Conservation (phyloP, 2,797 vertebrate genomes). For the Cossypha heuglini region DNA sequence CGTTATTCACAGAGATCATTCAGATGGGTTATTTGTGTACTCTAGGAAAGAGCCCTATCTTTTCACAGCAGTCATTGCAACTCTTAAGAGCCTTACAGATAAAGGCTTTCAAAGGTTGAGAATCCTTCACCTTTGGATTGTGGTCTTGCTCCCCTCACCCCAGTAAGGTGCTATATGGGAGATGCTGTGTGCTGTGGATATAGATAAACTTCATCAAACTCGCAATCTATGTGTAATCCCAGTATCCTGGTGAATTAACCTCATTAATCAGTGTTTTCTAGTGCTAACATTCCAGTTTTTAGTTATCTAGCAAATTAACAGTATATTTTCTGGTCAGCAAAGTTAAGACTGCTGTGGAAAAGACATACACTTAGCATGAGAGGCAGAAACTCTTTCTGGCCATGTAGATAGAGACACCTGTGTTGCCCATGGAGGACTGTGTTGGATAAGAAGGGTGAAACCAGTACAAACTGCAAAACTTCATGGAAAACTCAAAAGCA, state of each 20-base stretch:
- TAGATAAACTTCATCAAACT: not conserved
- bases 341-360: not conserved
- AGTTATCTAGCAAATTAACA: not conserved
- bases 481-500: not conserved
- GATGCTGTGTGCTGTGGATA: not conserved
- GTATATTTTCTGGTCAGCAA: not conserved
- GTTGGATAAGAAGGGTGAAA: not conserved
- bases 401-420: not conserved
- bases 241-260: not conserved
- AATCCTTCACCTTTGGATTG: not conserved
- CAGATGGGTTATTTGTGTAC: not conserved
- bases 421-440: accelerated
- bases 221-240: not conserved
- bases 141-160: not conserved
- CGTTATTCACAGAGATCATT: not conserved
- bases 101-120: not conserved
- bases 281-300: not conserved
- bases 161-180: not conserved
- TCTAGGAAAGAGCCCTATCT: not conserved
- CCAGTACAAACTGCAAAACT: not conserved
- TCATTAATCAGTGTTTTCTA: not conserved
- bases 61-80: not conserved
- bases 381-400: not conserved
- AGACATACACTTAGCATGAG: not conserved
- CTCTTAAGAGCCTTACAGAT: not conserved